These are phyloP conservation scores for Noctua fimbriata DNA, from an alignment of 2,888 invertebrate species.

Conservation along the genomic window DNA sequence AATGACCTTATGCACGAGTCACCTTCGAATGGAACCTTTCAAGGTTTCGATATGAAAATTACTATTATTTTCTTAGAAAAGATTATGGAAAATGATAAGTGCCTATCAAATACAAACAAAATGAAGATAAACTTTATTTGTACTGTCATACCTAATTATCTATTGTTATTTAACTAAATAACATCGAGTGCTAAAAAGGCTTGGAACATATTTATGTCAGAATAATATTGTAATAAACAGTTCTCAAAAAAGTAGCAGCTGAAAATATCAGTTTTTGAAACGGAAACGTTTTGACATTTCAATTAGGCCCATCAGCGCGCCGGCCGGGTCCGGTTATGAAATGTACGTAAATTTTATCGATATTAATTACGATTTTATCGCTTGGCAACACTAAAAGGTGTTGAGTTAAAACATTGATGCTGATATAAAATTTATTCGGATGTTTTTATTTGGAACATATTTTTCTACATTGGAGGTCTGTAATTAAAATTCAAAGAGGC, in stretches of 20 bases:
- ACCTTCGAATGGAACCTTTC: constrained; percentile 1
- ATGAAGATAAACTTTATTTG: neutral
- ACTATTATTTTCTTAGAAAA: neutral
- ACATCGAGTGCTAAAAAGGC: neutral
- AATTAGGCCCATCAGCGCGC: constrained; percentile 33
- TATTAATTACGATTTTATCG: constrained; percentile 42
- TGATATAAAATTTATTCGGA: neutral
- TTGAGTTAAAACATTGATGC: constrained; percentile 15
- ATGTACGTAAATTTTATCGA: constrained; percentile 46
- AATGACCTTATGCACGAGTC: constrained; percentile 10
- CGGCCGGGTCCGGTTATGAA: constrained; percentile 25
- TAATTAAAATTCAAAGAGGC: neutral
- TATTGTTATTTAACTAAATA: too few species aligned
- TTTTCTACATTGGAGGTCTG: neutral
- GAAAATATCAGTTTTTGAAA: constrained; percentile 28
- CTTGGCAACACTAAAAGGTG: constrained; percentile 17
- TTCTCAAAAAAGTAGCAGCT: neutral
- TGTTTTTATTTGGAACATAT: neutral
- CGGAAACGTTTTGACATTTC: constrained; percentile 31
- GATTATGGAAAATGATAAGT: neutral
- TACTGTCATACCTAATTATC: neutral
- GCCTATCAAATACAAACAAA: neutral
- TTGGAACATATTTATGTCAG: neutral
- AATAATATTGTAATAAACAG: neutral
- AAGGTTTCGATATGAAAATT: neutral